Conservation (phyloP, 2,797 vertebrate species). For the Neosalanx taihuensis region DNA sequence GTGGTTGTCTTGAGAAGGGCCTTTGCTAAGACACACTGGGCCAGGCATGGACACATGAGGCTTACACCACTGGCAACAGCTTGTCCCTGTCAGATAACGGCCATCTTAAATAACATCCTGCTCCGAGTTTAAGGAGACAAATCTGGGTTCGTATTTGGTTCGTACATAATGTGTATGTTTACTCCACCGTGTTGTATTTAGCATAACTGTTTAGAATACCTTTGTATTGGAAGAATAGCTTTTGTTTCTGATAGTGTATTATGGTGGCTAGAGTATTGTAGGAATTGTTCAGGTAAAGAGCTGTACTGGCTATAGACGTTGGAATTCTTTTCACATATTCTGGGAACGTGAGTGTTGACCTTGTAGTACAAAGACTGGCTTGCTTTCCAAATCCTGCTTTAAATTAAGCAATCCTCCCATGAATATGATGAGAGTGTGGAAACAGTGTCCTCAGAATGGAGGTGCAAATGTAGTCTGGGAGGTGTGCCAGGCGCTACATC, state of each 20-base stretch:
- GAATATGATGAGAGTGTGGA: conserved; percentile 48
- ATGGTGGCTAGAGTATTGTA: conserved; percentile 15
- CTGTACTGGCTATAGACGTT: conserved; percentile 37
- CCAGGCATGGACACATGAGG: neutral
- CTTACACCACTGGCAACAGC: neutral
- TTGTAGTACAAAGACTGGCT: conserved; percentile 42
- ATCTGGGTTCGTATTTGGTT: too few relatives aligned
- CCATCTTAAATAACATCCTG: neutral
- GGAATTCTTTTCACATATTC: conserved; percentile 39
- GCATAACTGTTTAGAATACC: neutral
- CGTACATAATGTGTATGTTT: too few relatives aligned
- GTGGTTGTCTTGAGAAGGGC: conserved; percentile 66
- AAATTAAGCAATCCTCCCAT: conserved; percentile 55
- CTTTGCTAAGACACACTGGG: neutral
- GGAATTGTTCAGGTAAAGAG: conserved; percentile 32
- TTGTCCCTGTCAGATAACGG: too few relatives aligned
- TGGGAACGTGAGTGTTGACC: conserved; percentile 41
- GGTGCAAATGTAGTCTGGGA: conserved; percentile 10
- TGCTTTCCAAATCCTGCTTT: conserved; percentile 51
- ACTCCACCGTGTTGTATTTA: too few relatives aligned
- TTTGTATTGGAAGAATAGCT: neutral
- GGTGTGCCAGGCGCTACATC: conserved; percentile 12
- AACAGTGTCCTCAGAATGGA: conserved; percentile 39
- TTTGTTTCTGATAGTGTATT: conserved; percentile 18
- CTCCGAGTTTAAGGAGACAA: neutral